phyloP scores from a whole-genome alignment of 2,113 vertebrate species.

The Anarrhichthys ocellatus region DNA sequence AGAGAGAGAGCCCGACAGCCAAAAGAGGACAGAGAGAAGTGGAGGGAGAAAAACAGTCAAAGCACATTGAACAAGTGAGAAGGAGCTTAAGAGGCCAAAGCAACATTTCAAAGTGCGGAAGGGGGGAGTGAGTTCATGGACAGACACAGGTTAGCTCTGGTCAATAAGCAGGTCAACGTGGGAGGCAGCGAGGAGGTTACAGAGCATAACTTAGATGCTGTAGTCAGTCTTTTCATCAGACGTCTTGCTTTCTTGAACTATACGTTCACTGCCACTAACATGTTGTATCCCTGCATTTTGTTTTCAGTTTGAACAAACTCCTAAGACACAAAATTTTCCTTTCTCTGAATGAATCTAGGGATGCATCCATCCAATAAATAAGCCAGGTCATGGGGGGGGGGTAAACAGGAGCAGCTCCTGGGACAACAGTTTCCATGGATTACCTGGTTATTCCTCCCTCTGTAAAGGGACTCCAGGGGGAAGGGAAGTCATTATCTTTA shows the following conservation, averaged over 20 bases:
- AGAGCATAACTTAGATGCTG: background rate
- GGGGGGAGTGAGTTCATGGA: constrained; percentile 36
- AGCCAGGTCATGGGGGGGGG: constrained; percentile 11
- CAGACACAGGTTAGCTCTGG: constrained; percentile 29
- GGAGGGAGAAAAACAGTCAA: constrained; percentile 58
- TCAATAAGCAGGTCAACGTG: constrained; percentile 30
- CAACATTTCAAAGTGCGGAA: constrained; percentile 39
- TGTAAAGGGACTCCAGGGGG: constrained; percentile 92
- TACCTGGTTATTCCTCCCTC: constrained; percentile 91
- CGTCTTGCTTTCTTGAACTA: background rate
- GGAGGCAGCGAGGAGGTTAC: constrained; percentile 15
- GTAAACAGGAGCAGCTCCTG: constrained; percentile 59
- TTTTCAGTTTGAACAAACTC: background rate
- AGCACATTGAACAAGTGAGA: constrained; percentile 64
- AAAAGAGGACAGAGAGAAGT: constrained; percentile 51
- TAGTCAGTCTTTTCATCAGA: background rate
- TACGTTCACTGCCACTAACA: background rate
- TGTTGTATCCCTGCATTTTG: background rate
- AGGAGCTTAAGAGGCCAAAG: constrained; percentile 30
- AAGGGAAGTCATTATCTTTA: constrained; percentile 89
- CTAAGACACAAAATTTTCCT: background rate
- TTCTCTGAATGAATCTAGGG: constrained; percentile 10
- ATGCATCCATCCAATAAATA: constrained; percentile 11
- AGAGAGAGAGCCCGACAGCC: constrained; percentile 31
- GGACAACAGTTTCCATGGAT: constrained; percentile 69